phyloP scores from a whole-genome alignment of 2,797 vertebrate species.

The Stomatorhinus walkeri region DNA sequence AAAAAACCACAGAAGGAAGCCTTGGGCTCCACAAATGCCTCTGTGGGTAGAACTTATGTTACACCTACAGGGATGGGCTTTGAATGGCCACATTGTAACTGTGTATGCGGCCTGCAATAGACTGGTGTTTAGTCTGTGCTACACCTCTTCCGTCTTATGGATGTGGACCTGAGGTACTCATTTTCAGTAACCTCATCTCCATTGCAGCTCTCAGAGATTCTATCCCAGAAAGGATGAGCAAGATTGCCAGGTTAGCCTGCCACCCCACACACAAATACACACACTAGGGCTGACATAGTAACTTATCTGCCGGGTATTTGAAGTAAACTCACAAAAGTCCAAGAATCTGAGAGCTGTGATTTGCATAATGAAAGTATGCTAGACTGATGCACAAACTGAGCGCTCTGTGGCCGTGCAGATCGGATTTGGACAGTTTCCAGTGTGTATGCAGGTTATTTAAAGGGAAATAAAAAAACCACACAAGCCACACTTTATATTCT shows the following conservation, averaged over 20 bases:
- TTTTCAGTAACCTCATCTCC: not conserved
- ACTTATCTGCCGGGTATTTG: not conserved
- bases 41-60: not conserved
- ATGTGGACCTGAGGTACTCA: not conserved
- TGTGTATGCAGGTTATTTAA: not conserved
- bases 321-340: not conserved
- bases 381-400: not conserved
- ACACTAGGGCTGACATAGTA: not conserved
- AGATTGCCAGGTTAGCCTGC: not conserved
- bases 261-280: not conserved
- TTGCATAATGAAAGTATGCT: not conserved
- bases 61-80: not conserved
- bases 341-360: not conserved
- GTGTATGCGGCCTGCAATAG: not conserved
- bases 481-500: not conserved
- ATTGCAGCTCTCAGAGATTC: not conserved
- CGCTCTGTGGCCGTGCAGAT: not conserved
- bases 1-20: not conserved
- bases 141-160: not conserved
- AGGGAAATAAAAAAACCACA: not conserved
- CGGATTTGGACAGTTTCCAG: not conserved
- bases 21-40: not conserved
- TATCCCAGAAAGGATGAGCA: not conserved
- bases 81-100: not conserved
- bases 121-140: not conserved